These are phyloP conservation scores for Euphysa ruthae DNA, from an alignment of 30 jellyfish, hydroid and myxozoan species.

Conservation along the genomic window DNA sequence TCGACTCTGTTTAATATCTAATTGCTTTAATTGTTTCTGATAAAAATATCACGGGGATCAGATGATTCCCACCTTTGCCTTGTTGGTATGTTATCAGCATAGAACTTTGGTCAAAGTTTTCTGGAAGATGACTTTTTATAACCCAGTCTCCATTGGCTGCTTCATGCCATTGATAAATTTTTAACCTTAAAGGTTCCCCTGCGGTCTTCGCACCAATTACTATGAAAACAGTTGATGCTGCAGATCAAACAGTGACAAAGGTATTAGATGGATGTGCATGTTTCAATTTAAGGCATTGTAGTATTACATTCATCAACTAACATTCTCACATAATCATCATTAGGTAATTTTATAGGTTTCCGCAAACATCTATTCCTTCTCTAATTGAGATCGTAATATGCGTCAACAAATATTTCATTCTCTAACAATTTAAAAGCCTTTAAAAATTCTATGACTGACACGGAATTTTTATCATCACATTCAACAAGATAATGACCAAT, in stretches of 20 bases:
- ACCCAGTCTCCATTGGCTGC: conserved; percentile 30
- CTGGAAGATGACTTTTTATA: conserved; percentile 11
- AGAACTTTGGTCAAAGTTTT: background rate
- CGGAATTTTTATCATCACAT: conserved; percentile 3
- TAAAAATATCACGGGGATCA: conserved; percentile 23
- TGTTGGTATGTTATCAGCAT: conserved; percentile 28
- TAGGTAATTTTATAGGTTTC: conserved; percentile 21
- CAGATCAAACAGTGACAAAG: background rate
- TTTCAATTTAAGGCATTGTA: background rate
- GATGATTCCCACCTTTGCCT: conserved; percentile 25
- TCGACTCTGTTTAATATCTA: background rate
- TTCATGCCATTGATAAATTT: conserved; percentile 21
- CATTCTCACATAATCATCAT: conserved; percentile 16
- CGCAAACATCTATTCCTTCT: background rate
- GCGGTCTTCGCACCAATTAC: conserved; percentile 24
- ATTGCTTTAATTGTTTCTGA: conserved; percentile 21
- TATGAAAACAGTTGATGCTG: background rate
- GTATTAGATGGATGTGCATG: background rate
- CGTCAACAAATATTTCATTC: conserved; percentile 22
- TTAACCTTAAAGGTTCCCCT: conserved; percentile 21
- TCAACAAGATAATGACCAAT: conserved; percentile 26
- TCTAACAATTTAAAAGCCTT: conserved; percentile 2
- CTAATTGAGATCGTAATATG: conserved; percentile 10
- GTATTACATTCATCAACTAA: conserved; percentile 1
- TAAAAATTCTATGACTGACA: conserved; percentile 7